Percentiles rank a stretch among this genome's conserved stretches.
These are phyloP conservation scores for Noturus placidus DNA, from an alignment of 2,113 vertebrate genomes.

Conservation along the genomic window DNA sequence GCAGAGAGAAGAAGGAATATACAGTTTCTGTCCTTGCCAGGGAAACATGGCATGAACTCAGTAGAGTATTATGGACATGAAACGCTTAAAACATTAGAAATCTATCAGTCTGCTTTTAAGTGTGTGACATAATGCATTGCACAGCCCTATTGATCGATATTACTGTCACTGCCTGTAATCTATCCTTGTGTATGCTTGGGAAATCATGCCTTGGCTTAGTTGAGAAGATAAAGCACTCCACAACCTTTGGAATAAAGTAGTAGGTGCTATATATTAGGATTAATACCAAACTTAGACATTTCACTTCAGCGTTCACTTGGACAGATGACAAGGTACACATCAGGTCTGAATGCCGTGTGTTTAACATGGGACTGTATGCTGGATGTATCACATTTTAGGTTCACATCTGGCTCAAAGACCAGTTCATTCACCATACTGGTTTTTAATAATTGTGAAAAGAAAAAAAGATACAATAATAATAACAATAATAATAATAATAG, in stretches of 20 bases:
- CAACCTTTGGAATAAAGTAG: neutral
- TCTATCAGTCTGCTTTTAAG: neutral
- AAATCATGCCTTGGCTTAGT: neutral
- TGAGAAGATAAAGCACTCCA: neutral
- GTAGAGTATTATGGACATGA: neutral
- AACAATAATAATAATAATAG: neutral
- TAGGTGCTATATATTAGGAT: neutral
- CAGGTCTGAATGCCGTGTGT: neutral
- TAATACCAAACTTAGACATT: neutral
- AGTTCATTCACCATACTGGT: neutral
- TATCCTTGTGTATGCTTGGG: neutral
- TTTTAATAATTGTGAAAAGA: neutral
- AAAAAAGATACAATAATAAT: neutral
- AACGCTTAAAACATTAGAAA: neutral
- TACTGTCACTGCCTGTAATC: neutral
- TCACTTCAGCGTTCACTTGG: neutral
- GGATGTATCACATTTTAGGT: neutral
- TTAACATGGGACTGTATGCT: neutral
- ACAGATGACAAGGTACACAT: neutral
- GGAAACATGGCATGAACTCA: neutral
- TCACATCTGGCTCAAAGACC: slow-evolving; percentile 23
- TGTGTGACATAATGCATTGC: neutral
- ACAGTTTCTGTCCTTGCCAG: neutral
- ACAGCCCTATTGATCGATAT: neutral
- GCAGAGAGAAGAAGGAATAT: neutral